phyloP scores from a whole-genome alignment of 2,113 vertebrate genomes.

The Lophochroa leadbeateri region DNA sequence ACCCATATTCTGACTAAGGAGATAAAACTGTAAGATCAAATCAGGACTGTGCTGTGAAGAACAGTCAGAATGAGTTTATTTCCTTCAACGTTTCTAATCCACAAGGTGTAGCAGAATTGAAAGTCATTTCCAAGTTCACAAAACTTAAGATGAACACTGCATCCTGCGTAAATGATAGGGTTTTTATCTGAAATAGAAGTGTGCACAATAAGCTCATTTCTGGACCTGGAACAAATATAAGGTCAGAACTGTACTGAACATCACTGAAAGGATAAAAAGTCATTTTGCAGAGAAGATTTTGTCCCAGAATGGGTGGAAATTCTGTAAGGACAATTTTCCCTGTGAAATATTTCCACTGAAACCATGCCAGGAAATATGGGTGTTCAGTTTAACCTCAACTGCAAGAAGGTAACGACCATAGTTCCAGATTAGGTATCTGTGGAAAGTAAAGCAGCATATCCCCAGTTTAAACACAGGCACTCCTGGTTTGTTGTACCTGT shows the following conservation, averaged over 20 bases:
- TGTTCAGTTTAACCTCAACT: neutral
- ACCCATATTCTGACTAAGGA: neutral
- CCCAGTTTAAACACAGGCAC: neutral
- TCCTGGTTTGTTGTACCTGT: neutral
- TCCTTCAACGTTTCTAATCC: neutral
- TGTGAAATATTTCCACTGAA: neutral
- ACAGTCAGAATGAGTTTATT: neutral
- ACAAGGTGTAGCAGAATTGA: fast-evolving
- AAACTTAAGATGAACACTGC: neutral
- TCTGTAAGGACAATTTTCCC: neutral
- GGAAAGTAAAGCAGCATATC: neutral
- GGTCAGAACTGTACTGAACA: neutral
- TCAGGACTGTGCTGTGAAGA: neutral
- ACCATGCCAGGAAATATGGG: neutral
- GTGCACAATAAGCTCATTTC: neutral
- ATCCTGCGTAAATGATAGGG: neutral
- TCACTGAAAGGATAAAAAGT: neutral
- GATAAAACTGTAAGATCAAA: neutral
- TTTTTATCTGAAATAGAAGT: neutral
- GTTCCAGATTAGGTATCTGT: neutral
- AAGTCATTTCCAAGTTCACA: neutral
- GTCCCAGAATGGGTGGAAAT: neutral
- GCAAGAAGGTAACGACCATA: neutral
- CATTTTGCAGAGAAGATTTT: neutral
- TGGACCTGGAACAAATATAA: neutral